A percentile compares a stretch with the other conserved stretches of the same genome.
Conservation (phyloP, 2,113 vertebrate genomes). For the Emydura subglobosa region DNA sequence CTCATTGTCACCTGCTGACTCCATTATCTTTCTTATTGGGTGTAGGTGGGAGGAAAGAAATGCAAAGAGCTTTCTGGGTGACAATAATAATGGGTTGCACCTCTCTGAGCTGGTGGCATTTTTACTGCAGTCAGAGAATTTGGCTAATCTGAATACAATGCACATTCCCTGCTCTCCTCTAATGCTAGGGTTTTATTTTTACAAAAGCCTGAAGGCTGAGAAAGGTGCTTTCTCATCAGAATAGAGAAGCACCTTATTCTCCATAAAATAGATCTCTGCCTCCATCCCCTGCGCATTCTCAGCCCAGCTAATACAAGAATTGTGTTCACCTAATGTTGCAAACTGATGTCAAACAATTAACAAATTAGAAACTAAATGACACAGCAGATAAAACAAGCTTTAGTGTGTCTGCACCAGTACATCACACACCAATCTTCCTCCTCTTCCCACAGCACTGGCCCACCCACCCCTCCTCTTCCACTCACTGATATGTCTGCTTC, state of each 20-base stretch:
- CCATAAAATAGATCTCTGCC: neutral
- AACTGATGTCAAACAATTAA: neutral
- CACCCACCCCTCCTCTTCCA: neutral
- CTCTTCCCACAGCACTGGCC: too few relatives aligned
- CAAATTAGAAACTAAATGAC: constrained; percentile 5
- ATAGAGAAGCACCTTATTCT: neutral
- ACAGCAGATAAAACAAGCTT: constrained; percentile 12
- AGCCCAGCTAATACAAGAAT: neutral
- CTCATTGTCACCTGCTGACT: neutral
- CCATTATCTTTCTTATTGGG: neutral
- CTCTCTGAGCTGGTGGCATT: neutral
- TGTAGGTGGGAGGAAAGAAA: neutral
- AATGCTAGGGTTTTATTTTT: neutral
- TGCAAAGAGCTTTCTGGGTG: neutral
- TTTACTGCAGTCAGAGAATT: neutral
- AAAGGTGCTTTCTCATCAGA: neutral
- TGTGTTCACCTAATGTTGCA: neutral
- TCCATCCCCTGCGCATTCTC: neutral
- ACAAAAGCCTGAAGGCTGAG: neutral
- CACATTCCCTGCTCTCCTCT: neutral
- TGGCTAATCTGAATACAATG: neutral
- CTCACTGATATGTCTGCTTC: neutral
- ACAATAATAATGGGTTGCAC: neutral
- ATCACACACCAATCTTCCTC: neutral
- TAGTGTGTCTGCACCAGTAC: neutral